phyloP scores from a whole-genome alignment of 2,113 vertebrate genomes.

The Dipodomys merriami region DNA sequence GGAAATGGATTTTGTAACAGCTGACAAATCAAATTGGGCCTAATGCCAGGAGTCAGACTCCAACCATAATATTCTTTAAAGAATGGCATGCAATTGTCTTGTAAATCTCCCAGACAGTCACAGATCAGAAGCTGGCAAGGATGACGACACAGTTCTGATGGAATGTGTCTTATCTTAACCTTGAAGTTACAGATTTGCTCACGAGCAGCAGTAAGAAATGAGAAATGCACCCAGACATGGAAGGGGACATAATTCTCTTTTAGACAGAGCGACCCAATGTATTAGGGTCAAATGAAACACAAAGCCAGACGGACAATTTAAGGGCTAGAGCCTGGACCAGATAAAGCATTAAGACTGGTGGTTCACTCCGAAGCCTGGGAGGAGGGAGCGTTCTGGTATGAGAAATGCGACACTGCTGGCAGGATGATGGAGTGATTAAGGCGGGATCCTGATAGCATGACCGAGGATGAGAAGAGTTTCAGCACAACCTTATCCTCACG shows the following conservation, averaged over 20 bases:
- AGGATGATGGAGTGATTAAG: constrained; percentile 73
- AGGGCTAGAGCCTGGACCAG: constrained; percentile 72
- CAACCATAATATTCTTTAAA: constrained; percentile 82
- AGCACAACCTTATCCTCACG: constrained; percentile 68
- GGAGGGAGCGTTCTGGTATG: constrained; percentile 31
- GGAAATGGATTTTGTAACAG: constrained; percentile 76
- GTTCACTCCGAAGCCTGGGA: constrained; percentile 52
- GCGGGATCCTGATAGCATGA: constrained; percentile 57
- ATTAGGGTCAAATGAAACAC: constrained; percentile 83
- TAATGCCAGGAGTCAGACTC: constrained; percentile 78
- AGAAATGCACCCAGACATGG: constrained; percentile 78
- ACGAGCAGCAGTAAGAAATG: constrained; percentile 81
- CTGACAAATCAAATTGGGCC: constrained; percentile 78
- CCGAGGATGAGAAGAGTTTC: constrained; percentile 52
- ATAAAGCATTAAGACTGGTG: constrained; percentile 73
- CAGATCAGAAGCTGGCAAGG: constrained; percentile 82
- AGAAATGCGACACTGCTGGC: constrained; percentile 75
- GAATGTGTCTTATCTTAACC: constrained; percentile 84
- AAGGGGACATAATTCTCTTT: constrained; percentile 79
- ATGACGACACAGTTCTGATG: constrained; percentile 82
- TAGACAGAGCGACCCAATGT: constrained; percentile 76
- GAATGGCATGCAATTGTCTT: constrained; percentile 78
- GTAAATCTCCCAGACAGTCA: constrained; percentile 79
- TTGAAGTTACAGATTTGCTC: constrained; percentile 83
- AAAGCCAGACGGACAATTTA: constrained; percentile 80